phyloP scores from a whole-genome alignment of 1,140 invertebrate genomes.

The Hycleus cichorii region DNA sequence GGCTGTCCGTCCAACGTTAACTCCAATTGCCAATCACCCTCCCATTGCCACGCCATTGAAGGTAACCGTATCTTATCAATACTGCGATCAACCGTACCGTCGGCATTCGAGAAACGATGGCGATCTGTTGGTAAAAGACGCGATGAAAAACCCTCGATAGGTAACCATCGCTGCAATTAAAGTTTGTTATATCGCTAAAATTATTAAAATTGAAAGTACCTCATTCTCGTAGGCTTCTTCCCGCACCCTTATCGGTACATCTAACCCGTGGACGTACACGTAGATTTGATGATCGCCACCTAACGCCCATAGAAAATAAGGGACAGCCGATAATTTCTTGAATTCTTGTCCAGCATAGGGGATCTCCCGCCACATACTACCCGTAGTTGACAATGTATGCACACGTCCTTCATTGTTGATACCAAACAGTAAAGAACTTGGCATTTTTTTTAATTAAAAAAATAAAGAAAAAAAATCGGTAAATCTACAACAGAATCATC shows the following conservation, averaged over 20 bases:
- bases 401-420: slow-evolving; percentile 82
- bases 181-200: not conserved
- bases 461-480: not conserved
- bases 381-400: slow-evolving; percentile 69
- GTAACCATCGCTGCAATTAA: slow-evolving; percentile 68
- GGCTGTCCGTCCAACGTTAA: slow-evolving; percentile 79
- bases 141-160: slow-evolving; percentile 78
- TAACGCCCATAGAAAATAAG: slow-evolving; percentile 83
- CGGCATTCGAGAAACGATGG: slow-evolving; percentile 73
- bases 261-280: slow-evolving; percentile 78
- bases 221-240: slow-evolving; percentile 92
- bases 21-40: slow-evolving; percentile 88
- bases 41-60: slow-evolving; percentile 89
- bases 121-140: slow-evolving; percentile 79
- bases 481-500: slow-evolving; percentile 4
- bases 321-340: slow-evolving; percentile 75
- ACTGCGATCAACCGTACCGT: slow-evolving; percentile 68
- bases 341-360: slow-evolving; percentile 78
- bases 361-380: slow-evolving; percentile 75
- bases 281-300: slow-evolving; percentile 88
- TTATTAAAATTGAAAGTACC: slow-evolving; percentile 41
- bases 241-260: slow-evolving; percentile 81
- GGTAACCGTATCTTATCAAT: slow-evolving; percentile 77
- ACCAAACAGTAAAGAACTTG: slow-evolving; percentile 71
- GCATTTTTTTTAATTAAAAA: slow-evolving; percentile 43